Conservation (phyloP, 2,888 invertebrate genomes). For the Sphaerophoria taeniata region DNA sequence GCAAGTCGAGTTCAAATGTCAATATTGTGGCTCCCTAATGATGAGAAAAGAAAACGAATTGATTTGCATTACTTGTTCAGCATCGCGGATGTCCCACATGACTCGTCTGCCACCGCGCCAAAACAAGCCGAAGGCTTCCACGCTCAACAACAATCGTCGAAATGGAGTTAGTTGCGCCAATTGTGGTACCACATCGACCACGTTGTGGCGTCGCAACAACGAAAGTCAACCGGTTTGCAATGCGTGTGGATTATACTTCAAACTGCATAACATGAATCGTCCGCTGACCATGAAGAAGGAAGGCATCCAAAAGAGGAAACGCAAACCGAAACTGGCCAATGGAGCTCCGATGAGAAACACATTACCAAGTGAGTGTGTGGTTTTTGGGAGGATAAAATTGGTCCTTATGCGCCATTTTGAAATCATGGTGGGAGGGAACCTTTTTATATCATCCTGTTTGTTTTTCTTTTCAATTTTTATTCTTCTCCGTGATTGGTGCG, state of each 20-base stretch:
- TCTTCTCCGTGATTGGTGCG: neutral
- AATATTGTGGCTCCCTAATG: slow-evolving; percentile 77
- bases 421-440: slow-evolving; percentile 45
- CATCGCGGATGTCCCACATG: slow-evolving; percentile 69
- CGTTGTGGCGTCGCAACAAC: slow-evolving; percentile 93
- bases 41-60: slow-evolving; percentile 78
- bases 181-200: slow-evolving; percentile 87
- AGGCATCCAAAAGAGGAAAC: slow-evolving; percentile 97
- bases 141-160: slow-evolving; percentile 80
- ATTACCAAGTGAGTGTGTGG: slow-evolving; percentile 79
- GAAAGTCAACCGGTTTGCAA: slow-evolving; percentile 94
- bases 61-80: slow-evolving; percentile 77
- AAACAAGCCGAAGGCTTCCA: slow-evolving; percentile 79
- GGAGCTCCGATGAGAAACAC: slow-evolving; percentile 77
- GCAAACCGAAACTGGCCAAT: slow-evolving; percentile 89
- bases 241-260: slow-evolving; percentile 86
- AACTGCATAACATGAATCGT: slow-evolving; percentile 87
- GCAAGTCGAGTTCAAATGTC: slow-evolving; percentile 78
- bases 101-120: slow-evolving; percentile 79
- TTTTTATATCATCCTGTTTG: neutral
- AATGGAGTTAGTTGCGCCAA: slow-evolving; percentile 85
- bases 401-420: slow-evolving; percentile 61
- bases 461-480: neutral
- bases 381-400: neutral
- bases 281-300: slow-evolving; percentile 99